Evolutionary conservation across 2,113 vertebrate species (phyloP).

Genomic region (Melierax canorus): DNA sequence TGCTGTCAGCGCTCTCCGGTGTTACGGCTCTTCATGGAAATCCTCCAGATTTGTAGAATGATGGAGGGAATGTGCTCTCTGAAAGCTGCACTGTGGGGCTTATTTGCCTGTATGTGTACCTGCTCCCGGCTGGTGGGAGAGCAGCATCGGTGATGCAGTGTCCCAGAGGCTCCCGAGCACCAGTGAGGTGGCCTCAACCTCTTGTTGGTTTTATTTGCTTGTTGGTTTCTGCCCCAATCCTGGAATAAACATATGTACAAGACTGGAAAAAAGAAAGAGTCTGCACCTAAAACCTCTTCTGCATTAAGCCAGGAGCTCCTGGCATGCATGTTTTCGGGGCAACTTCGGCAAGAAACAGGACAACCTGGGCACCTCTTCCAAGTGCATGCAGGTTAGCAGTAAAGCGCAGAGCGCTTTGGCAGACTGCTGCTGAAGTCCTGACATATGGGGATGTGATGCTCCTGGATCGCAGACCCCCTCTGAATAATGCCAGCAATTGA

Average conservation of each 20-base stretch:
- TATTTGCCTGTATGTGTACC: rapidly evolving
- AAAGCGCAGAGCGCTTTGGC: rapidly evolving
- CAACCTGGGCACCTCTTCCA: not conserved
- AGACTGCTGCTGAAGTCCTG: not conserved
- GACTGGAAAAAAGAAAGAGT: not conserved
- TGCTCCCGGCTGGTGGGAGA: not conserved
- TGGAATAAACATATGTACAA: not conserved
- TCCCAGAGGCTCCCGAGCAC: not conserved
- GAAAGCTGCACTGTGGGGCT: not conserved
- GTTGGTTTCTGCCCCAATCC: not conserved
- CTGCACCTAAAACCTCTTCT: not conserved
- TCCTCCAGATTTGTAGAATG: not conserved
- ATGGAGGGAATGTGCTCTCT: not conserved
- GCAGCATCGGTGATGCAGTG: rapidly evolving
- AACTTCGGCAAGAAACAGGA: not conserved
- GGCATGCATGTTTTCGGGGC: not conserved
- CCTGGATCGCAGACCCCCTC: not conserved
- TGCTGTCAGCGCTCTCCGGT: rapidly evolving
- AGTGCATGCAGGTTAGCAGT: rapidly evolving
- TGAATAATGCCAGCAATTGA: not conserved
- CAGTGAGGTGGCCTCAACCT: not conserved
- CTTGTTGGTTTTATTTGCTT: not conserved
- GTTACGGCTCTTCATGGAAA: not conserved
- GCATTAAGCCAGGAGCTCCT: not conserved
- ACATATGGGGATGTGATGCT: not conserved